A percentile compares a stretch with the other conserved stretches of the same genome.
Evolutionary conservation across 2,888 invertebrate genomes (phyloP).

Genomic region (Ochropleura plecta): DNA sequence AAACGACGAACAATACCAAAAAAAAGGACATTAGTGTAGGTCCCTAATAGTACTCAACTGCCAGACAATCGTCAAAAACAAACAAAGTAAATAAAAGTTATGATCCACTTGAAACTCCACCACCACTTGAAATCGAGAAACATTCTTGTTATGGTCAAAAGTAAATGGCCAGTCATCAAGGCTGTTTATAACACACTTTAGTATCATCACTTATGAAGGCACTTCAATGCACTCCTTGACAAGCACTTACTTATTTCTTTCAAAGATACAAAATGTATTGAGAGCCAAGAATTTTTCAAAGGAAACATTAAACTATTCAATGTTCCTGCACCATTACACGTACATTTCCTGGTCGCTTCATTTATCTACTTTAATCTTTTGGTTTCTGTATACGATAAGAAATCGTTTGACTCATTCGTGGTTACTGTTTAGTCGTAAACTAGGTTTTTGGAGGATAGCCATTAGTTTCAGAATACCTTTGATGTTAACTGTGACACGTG

Average conservation of each 20-base stretch:
- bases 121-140: background rate
- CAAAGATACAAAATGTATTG: conserved; percentile 27
- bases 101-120: no score
- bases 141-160: background rate
- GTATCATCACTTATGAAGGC: background rate
- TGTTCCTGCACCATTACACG: conserved; percentile 45
- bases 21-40: no score
- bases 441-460: background rate
- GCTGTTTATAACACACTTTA: background rate
- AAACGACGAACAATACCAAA: no score
- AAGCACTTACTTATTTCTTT: conserved; percentile 41
- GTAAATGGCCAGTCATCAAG: conserved; percentile 4
- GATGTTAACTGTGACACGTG: no score
- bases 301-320: conserved; percentile 34
- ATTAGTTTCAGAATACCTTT: no score
- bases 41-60: no score
- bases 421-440: background rate
- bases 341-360: conserved; percentile 28
- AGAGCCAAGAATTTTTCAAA: conserved; percentile 4
- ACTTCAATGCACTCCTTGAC: conserved; percentile 20
- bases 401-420: background rate
- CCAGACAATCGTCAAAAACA: no score
- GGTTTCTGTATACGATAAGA: background rate
- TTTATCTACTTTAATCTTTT: conserved; percentile 8
- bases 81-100: no score